Evolutionary conservation across 2,888 invertebrate genomes (phyloP), one percentile per base, ranked within the genome.

Genomic region (Eutolmus rufibarbis): DNA sequence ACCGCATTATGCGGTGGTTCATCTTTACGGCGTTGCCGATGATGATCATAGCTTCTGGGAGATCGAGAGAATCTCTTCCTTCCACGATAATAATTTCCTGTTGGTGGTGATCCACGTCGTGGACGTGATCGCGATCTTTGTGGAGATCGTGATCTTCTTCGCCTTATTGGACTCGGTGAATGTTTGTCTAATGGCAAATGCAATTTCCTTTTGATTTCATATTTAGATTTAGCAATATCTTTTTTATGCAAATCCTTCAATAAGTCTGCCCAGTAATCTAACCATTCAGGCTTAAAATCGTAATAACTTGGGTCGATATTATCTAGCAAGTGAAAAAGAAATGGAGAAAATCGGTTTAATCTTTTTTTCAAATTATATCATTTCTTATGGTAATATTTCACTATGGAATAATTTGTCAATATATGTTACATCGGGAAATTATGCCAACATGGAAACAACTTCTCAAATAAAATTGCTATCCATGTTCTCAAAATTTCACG

Each of bases 221-320:
- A 88, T 86, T 89, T 88, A 66, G 86, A 74, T 23, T 74, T 86
- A 37, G 84, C 82, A 34, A 88, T 77, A 40, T 88, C 88, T 31
- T 76, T 88, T 46, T 88, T 84, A 46, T 88, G 86, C 2, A 85
- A 86, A 66, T 87, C 87, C 51, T 86, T 37, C 56, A 89, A 85
- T 81, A 84, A 77, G 51, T 76, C 86, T 19, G 76, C 74, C 89
- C 89, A 89, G 81, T 87, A 87, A 12, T 76, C 79, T 66, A 86
- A 86, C 89, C 89, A 89, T 77, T 88, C 88, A 51, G 87, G 86
- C 51, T 88, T 89, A 87, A 88, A 88, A 81, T 89, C 87, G 85
- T 89, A 88, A 74, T 74, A 79, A 56, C 87, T 86, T 31, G 88
- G 88, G 84, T 88, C 87, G 76, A 88, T 85, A 66, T 78, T 51